Conservation (phyloP, 2,113 vertebrate genomes). For the Microtus richardsoni region DNA sequence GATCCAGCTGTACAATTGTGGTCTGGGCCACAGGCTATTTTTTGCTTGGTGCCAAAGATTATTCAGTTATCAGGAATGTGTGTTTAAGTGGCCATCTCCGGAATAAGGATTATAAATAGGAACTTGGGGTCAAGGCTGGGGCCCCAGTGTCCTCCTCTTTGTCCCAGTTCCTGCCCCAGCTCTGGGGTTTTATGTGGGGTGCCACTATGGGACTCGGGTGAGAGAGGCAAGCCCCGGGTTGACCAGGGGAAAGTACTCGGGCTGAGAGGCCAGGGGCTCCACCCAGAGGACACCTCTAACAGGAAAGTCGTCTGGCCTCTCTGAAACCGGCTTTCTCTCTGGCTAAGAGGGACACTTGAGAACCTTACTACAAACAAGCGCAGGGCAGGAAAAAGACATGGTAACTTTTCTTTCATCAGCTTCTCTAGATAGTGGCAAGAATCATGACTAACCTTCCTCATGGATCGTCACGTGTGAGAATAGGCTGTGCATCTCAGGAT, state of each 20-base stretch:
- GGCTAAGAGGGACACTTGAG: background rate
- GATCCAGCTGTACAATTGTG: slow-evolving; percentile 83
- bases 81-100: slow-evolving; percentile 84
- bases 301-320: background rate
- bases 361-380: background rate
- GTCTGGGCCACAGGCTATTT: slow-evolving; percentile 86
- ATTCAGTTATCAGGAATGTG: slow-evolving; percentile 88
- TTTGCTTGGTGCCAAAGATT: slow-evolving; percentile 84
- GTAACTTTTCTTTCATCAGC: background rate
- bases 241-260: slow-evolving; percentile 28
- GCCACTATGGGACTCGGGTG: background rate
- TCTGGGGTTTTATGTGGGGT: slow-evolving; percentile 56
- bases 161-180: slow-evolving; percentile 69
- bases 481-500: too few relatives aligned
- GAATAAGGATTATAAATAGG: slow-evolving; percentile 86
- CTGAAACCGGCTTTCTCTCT: slow-evolving; percentile 14
- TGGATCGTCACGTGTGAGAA: background rate
- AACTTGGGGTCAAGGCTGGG: slow-evolving; percentile 80
- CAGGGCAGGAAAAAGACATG: background rate
- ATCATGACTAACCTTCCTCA: background rate
- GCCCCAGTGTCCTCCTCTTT: slow-evolving; percentile 75
- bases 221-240: background rate
- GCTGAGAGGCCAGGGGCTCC: background rate
- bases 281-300: background rate
- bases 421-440: background rate